Conservation (phyloP, 2,113 vertebrate species). For the Ondatra zibethicus region DNA sequence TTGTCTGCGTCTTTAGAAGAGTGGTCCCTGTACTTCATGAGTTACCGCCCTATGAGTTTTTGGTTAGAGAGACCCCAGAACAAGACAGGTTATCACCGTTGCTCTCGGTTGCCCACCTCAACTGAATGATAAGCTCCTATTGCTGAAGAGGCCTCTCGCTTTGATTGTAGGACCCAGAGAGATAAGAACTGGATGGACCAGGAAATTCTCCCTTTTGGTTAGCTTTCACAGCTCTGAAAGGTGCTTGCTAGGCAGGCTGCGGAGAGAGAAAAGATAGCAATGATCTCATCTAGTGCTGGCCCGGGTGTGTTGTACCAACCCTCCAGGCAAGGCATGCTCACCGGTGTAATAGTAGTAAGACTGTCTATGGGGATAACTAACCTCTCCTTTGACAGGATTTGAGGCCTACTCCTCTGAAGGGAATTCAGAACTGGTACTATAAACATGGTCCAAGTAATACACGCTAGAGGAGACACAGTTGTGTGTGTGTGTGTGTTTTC, state of each 20-base stretch:
- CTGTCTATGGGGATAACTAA: not conserved
- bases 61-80: not conserved
- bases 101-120: not conserved
- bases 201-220: not conserved
- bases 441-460: not conserved
- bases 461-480: not conserved
- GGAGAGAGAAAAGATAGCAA: not conserved
- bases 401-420: not conserved
- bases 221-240: not conserved
- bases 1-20: not conserved
- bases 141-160: not conserved
- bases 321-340: not conserved
- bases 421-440: not conserved
- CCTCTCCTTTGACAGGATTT: not conserved
- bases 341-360: not conserved
- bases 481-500: not conserved
- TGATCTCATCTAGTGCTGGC: not conserved
- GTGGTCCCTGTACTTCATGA: not conserved
- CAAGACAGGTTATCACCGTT: not conserved
- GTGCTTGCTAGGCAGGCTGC: not conserved
- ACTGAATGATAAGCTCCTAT: not conserved
- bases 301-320: fast-evolving
- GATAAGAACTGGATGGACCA: not conserved
- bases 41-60: not conserved
- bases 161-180: not conserved